Evolutionary conservation across 2,888 invertebrate species (phyloP), one percentile per base, ranked within the genome.

Genomic region (Argyresthia albistria): DNA sequence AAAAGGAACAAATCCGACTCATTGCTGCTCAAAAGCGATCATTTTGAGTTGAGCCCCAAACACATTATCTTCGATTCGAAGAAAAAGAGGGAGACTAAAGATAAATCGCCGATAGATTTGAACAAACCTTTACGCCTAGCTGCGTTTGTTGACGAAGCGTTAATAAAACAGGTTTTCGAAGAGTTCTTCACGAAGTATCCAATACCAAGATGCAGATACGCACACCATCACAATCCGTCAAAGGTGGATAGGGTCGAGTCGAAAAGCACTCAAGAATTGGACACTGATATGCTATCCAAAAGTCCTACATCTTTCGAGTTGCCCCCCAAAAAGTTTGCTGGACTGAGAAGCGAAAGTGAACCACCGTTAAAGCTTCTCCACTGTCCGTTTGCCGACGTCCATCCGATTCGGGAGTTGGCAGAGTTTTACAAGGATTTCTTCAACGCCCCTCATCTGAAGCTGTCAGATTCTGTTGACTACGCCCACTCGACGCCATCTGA

Each of bases 21-120:
- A 0, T 91, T 96, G 42, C 91, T 97, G 89, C 83, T 97, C n/a
- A 97, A 97, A 73, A 97, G 96, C 67, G 96, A 97, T 75, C 97
- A 97, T 77, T 97, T 97, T 73, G 94, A 96, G 73, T 73, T 91
- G 59, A 93, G 93, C 69, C 92, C 93, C 0, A 90, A 91, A 63
- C 90, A 91, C 63, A 78, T 89, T 15, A 89, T 91, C 57, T 91
- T 80, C 48, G 81, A 84, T 57, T 78, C 81, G 0, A 84, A 82
- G 57, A 93, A 92, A 56, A 92, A 92, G 60, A 92, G 90, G 58
- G 89, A 89, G 4, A 58, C 59, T 35, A 76, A 73, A 53, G 73
- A 75, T 45, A 80, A 74, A 54, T 77, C 77, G 35, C 55, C 55
- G 0, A 78, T 92, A 10, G 93, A 93, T 52, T 84, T 94, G 57